Conservation (phyloP, 1,140 invertebrate species). For the Aricia agestis region DNA sequence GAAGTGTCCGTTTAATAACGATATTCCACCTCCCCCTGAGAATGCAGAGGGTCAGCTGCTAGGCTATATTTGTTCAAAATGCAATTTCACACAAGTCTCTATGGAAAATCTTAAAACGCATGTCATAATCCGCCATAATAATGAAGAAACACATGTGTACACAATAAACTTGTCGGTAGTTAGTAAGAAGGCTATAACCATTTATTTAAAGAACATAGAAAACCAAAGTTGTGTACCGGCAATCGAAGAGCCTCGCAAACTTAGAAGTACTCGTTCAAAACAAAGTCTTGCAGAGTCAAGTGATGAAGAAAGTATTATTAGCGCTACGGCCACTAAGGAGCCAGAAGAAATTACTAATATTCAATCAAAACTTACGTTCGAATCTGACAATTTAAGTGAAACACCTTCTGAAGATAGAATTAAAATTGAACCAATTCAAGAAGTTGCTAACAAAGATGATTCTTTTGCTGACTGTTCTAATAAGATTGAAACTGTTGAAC, state of each 20-base stretch:
- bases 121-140: slow-evolving; percentile 75
- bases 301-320: slow-evolving; percentile 29
- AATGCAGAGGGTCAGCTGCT: slow-evolving; percentile 64
- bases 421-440: slow-evolving; percentile 36
- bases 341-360: slow-evolving; percentile 25
- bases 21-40: slow-evolving; percentile 61
- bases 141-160: slow-evolving; percentile 60
- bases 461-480: slow-evolving; percentile 1
- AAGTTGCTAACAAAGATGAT: slow-evolving; percentile 18
- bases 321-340: slow-evolving; percentile 16
- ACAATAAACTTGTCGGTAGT: slow-evolving; percentile 58
- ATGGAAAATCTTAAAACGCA: slow-evolving; percentile 78
- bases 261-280: slow-evolving; percentile 46
- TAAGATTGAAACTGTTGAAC: background rate
- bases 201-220: slow-evolving; percentile 23
- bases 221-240: slow-evolving; percentile 18
- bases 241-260: slow-evolving; percentile 30
- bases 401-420: slow-evolving; percentile 30
- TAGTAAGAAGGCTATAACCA: slow-evolving; percentile 38
- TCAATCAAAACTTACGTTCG: slow-evolving; percentile 56
- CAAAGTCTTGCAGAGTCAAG: slow-evolving; percentile 34
- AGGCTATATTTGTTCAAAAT: slow-evolving; percentile 81
- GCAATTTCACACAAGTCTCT: slow-evolving; percentile 82
- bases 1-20: slow-evolving; percentile 48
- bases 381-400: slow-evolving; percentile 44